Conservation (phyloP, 2,797 vertebrate genomes). For the Rhinophrynus dorsalis region DNA sequence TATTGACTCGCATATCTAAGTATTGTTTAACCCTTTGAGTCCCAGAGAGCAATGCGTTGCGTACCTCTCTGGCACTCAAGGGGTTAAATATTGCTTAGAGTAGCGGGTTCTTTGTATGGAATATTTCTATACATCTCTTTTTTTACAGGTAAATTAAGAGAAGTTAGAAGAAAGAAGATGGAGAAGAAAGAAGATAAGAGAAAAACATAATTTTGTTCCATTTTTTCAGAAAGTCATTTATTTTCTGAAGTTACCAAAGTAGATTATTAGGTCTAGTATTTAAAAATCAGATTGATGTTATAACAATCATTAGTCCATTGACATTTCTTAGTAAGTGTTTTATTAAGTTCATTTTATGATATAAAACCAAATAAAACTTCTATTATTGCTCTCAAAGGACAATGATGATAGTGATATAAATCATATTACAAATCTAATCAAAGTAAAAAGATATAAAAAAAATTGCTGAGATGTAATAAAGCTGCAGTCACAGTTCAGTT, state of each 20-base stretch:
- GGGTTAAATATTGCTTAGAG: too few relatives aligned
- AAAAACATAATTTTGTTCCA: not conserved
- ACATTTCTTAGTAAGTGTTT: slow-evolving; percentile 58
- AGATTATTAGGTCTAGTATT: slow-evolving; percentile 53
- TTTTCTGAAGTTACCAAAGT: slow-evolving; percentile 54
- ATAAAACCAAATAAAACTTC: slow-evolving; percentile 34
- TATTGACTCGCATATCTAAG: too few relatives aligned
- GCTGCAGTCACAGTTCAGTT: too few relatives aligned
- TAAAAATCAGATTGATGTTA: slow-evolving; percentile 56
- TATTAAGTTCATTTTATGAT: slow-evolving; percentile 60
- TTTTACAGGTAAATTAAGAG: too few relatives aligned
- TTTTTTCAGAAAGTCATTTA: slow-evolving; percentile 23
- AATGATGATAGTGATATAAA: slow-evolving; percentile 53
- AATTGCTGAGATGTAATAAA: too few relatives aligned
- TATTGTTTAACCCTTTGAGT: too few relatives aligned
- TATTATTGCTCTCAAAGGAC: slow-evolving; percentile 63
- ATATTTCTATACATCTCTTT: too few relatives aligned
- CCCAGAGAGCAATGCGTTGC: too few relatives aligned
- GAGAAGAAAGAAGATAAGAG: too few relatives aligned
- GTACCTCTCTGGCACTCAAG: too few relatives aligned
- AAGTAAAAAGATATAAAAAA: not conserved
- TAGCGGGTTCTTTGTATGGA: too few relatives aligned
- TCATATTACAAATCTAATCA: slow-evolving; percentile 56
- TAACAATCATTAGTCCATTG: slow-evolving; percentile 57
- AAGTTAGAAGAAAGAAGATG: too few relatives aligned